Base-by-base conservation (phyloP, 2,113 vertebrate genomes). In the Xenopus borealis region DNA sequence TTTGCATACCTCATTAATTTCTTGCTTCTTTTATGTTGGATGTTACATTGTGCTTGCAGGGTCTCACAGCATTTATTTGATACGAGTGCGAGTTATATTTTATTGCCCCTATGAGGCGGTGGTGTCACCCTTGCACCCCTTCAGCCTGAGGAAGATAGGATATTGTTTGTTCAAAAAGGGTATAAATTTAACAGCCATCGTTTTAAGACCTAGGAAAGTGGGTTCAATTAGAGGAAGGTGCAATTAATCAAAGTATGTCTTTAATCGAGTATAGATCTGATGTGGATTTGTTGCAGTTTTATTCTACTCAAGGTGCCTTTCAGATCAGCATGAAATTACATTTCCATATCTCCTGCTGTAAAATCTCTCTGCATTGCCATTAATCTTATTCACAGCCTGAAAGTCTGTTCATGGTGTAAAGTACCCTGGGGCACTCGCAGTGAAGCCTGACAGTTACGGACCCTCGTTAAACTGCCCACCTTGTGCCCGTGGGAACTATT, bases 311-410 rank as follows among this genome's bases (percentile, higher is more conserved):
- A 55, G 53, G 53, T 55, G 53, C 53, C 53, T 55, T 55, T 55
- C 53, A 55, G 53, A 55, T 55, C 53, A 55, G 53, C 53, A n/a
- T 55, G 53, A 55, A 55, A 55, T 55, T n/a, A 55, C 53, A 55
- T 55, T 55, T 55, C 3, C 53, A 55, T 55, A 55, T 55, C 53
- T 55, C 53, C 17, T 18, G 53, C 53, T 55, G 53, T 55, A 55
- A 55, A 55, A n/a, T 9, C 53, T 55, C 47, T 55, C 53, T n/a
- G 17, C 53, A n/a, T 61, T 16, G 10, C 5, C 20, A 61, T 20
- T 27, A 61, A 23, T 27, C 13, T 27, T 14, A 61, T 58, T 58
- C 55, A n/a, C 12, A 17, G 18, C 17, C 58, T 23, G 58, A 61
- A 23, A 14, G 20, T 61, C 19, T 8, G 9, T 11, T 19, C 10